Conservation (phyloP, 2,113 vertebrate species). For the Tenebrosternarchus preto region DNA sequence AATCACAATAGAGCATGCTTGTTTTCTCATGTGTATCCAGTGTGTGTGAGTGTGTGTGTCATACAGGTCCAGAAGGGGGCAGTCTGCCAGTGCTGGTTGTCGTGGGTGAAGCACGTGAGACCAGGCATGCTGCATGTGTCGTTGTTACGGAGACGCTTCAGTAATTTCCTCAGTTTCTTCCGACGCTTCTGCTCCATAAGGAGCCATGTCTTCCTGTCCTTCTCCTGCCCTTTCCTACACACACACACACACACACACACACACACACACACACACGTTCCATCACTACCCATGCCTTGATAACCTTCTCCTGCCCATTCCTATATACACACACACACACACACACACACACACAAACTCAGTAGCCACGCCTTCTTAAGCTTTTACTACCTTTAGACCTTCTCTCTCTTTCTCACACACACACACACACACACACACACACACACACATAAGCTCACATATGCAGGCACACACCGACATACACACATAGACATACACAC, state of each 20-base stretch:
- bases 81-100: constrained; percentile 97
- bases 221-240: constrained; percentile 80
- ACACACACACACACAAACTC: neutral
- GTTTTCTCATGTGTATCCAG: neutral
- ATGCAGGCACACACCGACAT: no score
- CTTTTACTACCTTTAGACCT: constrained; percentile 71
- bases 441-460: no score
- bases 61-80: constrained; percentile 90
- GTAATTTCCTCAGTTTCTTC: constrained; percentile 92
- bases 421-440: neutral
- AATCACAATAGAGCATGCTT: neutral
- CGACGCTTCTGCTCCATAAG: constrained; percentile 89
- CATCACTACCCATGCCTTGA: no score
- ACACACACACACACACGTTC: constrained; percentile 25
- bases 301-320: neutral
- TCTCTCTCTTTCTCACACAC: neutral
- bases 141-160: constrained; percentile 86
- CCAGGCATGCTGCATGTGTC: constrained; percentile 92
- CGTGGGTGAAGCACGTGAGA: constrained; percentile 95
- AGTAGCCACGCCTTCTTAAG: constrained; percentile 85
- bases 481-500: constrained; percentile 18
- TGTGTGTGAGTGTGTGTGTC: constrained; percentile 40
- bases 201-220: constrained; percentile 86
- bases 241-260: neutral
- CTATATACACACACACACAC: neutral